Base-by-base conservation (phyloP, 2,113 vertebrate species). In the Epinephelus moara region DNA sequence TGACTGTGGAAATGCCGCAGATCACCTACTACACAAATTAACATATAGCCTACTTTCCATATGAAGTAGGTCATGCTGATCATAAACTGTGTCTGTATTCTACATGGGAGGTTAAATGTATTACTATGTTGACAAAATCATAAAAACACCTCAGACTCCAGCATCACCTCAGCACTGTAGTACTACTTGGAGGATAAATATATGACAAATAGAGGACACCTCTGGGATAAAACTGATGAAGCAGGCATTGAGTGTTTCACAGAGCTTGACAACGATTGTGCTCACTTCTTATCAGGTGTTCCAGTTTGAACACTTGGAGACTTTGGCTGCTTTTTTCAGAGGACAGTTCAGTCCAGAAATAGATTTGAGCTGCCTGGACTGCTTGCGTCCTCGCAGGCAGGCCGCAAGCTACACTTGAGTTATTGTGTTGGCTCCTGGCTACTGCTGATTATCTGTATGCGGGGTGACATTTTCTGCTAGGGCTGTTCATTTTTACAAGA, bases 281-380 rank as follows among this genome's bases (percentile, higher is more conserved):
- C 12, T 13, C 14, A 49, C 11, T 59, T 70, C 52, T 82, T 82
- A 84, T 90, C 78, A 80, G 77, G 67, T 10, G 37, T 76, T 87
- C 42, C 70, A 87, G 71, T 72, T 69, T 59, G 76, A 87, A 68
- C 40, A 17, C 81, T 84, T 40, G 47, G 25, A 70, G 61, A 42
- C 50, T 70, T 64, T 77, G 63, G 60, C 50, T 73, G 71, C 64
- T 80, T 85, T 90, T 11, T 90, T 87, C 70, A 86, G 75, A 67
- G 72, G 40, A 60, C 52, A 53, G 42, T 73, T 84, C 61, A 56
- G 83, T 68, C 85, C 42, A 88, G 60, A 91, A 89, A 93, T 88
- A 91, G 82, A 91, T 70, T 49, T 33, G 50, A 78, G 61, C 72
- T 2, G 12, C 37, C 57, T 67, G 59, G 30, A 79, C 70, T 75